These are phyloP conservation scores for Calypte anna DNA, from an alignment of 2,113 vertebrate genomes.

Conservation along the genomic window DNA sequence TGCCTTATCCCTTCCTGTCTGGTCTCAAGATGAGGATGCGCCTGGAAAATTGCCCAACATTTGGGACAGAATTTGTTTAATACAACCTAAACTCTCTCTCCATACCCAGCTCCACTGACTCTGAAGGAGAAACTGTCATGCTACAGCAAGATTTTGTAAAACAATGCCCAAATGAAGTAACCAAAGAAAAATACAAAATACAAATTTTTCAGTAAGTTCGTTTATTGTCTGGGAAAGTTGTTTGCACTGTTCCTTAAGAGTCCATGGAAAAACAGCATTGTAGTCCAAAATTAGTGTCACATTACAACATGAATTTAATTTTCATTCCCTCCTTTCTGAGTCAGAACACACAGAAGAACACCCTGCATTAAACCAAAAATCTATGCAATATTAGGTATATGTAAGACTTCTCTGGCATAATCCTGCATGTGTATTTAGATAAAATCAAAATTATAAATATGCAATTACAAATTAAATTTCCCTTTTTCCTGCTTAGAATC, in stretches of 20 bases:
- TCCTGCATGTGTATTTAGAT: not conserved
- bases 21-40: not conserved
- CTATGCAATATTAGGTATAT: not conserved
- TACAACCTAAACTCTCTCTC: not conserved
- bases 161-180: not conserved
- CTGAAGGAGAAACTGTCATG: not conserved
- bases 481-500: not conserved
- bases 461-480: not conserved
- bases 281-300: not conserved
- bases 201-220: not conserved
- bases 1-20: not conserved
- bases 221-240: not conserved
- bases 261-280: not conserved
- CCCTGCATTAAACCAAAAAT: not conserved
- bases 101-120: not conserved
- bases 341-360: not conserved
- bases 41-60: not conserved
- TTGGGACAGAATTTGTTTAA: not conserved
- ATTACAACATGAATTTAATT: not conserved
- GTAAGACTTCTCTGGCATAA: not conserved
- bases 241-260: not conserved
- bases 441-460: not conserved
- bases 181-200: no score
- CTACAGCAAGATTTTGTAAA: not conserved
- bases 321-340: conserved; percentile 14